Evolutionary conservation across 2,888 invertebrate genomes (phyloP).

Genomic region (Campoletis raptor): DNA sequence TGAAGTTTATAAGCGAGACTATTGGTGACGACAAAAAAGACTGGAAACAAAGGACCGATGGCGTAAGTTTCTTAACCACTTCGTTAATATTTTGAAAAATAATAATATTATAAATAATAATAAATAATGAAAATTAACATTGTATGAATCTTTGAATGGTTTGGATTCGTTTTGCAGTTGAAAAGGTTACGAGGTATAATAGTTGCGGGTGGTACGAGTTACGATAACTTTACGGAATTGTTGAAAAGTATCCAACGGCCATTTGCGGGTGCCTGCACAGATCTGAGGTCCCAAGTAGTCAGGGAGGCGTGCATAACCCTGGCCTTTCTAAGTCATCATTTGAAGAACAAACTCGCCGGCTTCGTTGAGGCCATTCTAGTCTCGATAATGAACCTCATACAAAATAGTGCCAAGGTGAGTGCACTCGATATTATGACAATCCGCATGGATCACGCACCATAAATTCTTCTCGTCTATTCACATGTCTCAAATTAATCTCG

Average conservation of each 20-base stretch:
- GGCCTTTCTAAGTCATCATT: slow-evolving; percentile 94
- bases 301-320: slow-evolving; percentile 98
- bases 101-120: neutral
- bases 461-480: slow-evolving; percentile 55
- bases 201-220: slow-evolving; percentile 91
- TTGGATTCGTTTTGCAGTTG: slow-evolving; percentile 86
- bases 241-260: slow-evolving; percentile 93
- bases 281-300: slow-evolving; percentile 96
- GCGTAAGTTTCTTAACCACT: slow-evolving; percentile 87
- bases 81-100: neutral
- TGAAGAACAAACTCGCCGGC: slow-evolving; percentile 94
- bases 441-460: slow-evolving; percentile 14
- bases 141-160: neutral
- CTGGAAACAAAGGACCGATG: slow-evolving; percentile 98
- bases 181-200: slow-evolving; percentile 94
- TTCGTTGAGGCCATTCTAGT: slow-evolving; percentile 94
- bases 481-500: slow-evolving; percentile 70
- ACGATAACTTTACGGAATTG: slow-evolving; percentile 90
- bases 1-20: slow-evolving; percentile 90
- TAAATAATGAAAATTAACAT: neutral
- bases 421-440: slow-evolving; percentile 28
- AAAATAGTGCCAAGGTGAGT: slow-evolving; percentile 96
- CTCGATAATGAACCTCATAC: slow-evolving; percentile 94
- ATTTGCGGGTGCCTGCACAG: slow-evolving; percentile 93
- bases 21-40: slow-evolving; percentile 94